Conservation (phyloP, 1,140 invertebrate genomes). For the Sarcophaga bullata region DNA sequence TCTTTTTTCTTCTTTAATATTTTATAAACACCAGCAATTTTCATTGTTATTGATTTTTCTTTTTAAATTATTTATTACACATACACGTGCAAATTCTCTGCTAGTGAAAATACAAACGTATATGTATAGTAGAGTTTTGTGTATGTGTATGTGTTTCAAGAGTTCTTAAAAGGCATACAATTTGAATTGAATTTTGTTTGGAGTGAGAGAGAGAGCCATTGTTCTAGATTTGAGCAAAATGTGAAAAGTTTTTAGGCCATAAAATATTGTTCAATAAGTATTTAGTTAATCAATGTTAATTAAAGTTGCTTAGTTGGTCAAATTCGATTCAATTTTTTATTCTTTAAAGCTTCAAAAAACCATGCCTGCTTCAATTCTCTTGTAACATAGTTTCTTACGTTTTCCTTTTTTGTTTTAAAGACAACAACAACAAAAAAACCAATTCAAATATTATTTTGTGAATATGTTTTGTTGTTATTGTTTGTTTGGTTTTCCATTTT, state of each 20-base stretch:
- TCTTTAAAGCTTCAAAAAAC: too few relatives aligned
- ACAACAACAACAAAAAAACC: background rate
- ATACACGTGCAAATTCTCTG: background rate
- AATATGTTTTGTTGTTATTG: background rate
- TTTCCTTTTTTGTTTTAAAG: too few relatives aligned
- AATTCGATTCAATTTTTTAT: too few relatives aligned
- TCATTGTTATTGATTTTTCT: constrained; percentile 22
- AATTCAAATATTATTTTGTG: background rate
- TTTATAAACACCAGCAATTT: background rate
- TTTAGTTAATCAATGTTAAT: too few relatives aligned
- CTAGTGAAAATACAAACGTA: too few relatives aligned
- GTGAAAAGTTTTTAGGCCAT: too few relatives aligned
- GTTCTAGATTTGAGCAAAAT: too few relatives aligned
- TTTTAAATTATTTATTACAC: background rate
- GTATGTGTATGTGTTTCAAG: background rate
- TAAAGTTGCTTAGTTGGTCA: too few relatives aligned
- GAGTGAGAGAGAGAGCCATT: background rate
- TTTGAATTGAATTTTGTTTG: background rate
- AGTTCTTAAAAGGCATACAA: background rate
- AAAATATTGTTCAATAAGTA: too few relatives aligned
- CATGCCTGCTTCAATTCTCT: too few relatives aligned
- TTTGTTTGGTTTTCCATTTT: background rate
- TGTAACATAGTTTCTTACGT: too few relatives aligned
- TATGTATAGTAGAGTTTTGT: background rate
- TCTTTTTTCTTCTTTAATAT: background rate